A percentile compares a stretch with the other conserved stretches of the same genome.
Evolutionary conservation across 2,797 vertebrate genomes (phyloP).

Genomic region (Tinamus major): DNA sequence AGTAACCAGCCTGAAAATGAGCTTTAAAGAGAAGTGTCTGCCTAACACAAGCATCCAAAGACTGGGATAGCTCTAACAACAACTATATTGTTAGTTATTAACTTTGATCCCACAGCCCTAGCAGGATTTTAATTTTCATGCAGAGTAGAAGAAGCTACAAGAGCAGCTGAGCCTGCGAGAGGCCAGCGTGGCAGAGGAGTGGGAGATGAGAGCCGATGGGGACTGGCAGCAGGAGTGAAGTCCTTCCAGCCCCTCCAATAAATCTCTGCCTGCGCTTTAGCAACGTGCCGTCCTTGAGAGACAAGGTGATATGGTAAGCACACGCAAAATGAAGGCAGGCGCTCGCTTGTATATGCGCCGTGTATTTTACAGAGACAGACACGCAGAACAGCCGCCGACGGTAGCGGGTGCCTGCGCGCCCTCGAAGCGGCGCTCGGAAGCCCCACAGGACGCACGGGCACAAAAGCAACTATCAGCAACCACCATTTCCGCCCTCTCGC

Average conservation of each 20-base stretch:
- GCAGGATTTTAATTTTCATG: background rate
- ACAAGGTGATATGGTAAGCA: conserved; percentile 64
- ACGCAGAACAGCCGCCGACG: background rate
- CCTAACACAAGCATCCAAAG: background rate
- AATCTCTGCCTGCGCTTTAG: conserved; percentile 62
- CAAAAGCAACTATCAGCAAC: background rate
- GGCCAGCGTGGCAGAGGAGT: background rate
- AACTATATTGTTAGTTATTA: background rate
- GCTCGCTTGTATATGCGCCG: background rate
- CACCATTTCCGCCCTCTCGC: background rate
- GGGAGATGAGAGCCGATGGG: background rate
- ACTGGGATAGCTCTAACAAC: background rate
- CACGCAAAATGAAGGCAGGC: background rate
- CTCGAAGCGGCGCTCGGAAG: conserved; percentile 15
- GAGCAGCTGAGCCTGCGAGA: background rate
- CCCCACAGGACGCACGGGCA: background rate
- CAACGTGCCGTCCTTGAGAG: conserved; percentile 51
- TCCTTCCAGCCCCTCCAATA: conserved; percentile 51
- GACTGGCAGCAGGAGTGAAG: conserved; percentile 5
- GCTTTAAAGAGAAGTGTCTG: conserved; percentile 8
- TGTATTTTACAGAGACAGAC: conserved; percentile 7
- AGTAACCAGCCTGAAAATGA: conserved; percentile 41
- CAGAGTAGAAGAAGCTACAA: background rate
- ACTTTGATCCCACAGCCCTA: background rate
- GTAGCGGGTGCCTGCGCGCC: background rate